Conservation (phyloP, 1,140 invertebrate genomes). For the Polypedilum pembai region DNA sequence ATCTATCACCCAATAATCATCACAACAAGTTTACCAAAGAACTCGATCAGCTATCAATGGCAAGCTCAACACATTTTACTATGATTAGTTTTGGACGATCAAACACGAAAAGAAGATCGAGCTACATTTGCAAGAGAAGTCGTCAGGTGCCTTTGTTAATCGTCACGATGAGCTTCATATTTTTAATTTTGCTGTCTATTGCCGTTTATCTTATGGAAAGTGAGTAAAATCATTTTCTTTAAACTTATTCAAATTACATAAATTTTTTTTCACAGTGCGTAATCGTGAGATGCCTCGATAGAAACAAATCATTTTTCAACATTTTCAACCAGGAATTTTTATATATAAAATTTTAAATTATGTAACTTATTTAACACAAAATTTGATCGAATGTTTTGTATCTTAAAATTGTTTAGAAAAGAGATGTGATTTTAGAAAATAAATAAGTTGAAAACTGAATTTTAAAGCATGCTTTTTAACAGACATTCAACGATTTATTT, state of each 20-base stretch:
- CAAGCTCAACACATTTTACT: constrained; percentile 77
- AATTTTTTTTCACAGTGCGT: constrained; percentile 50
- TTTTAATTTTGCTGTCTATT: constrained; percentile 64
- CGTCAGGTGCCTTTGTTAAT: constrained; percentile 71
- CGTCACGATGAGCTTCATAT: constrained; percentile 66
- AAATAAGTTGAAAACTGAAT: too few species aligned
- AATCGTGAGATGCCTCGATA: constrained; percentile 46
- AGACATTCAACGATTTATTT: too few species aligned
- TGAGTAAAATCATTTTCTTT: constrained; percentile 43
- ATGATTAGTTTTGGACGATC: constrained; percentile 68
- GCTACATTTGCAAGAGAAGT: constrained; percentile 55
- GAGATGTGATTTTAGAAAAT: too few species aligned
- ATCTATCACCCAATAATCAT: too few species aligned
- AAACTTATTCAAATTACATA: constrained; percentile 30
- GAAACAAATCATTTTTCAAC: not conserved
- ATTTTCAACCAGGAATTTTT: too few species aligned
- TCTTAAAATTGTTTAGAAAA: too few species aligned
- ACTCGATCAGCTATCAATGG: constrained; percentile 61
- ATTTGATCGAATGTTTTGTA: too few species aligned
- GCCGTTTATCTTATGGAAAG: constrained; percentile 64
- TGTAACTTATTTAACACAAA: too few species aligned
- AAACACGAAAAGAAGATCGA: constrained; percentile 39
- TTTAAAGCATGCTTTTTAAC: too few species aligned
- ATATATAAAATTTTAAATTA: too few species aligned
- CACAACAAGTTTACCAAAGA: constrained; percentile 38